Conservation (phyloP, 2,113 vertebrate genomes). For the Paracanthobrama guichenoti region DNA sequence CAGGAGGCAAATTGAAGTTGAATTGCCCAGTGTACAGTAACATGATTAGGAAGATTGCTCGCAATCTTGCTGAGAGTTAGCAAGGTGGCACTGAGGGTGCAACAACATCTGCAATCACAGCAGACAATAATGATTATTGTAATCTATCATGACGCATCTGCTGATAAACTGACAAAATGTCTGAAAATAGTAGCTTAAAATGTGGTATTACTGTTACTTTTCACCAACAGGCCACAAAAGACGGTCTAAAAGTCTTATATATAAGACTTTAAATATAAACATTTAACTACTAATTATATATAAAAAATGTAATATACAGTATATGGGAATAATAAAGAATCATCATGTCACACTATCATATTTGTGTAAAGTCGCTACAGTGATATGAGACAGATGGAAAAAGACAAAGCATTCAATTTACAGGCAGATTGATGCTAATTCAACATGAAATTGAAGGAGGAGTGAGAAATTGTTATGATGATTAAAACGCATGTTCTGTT, state of each 20-base stretch:
- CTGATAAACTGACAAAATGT: slow-evolving; percentile 25
- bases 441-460: slow-evolving; percentile 10
- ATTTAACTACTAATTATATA: no score
- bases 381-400: background rate
- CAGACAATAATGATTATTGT: slow-evolving; percentile 30
- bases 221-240: background rate
- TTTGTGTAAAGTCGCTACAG: background rate
- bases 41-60: slow-evolving; percentile 62
- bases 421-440: slow-evolving; percentile 23
- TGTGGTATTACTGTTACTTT: no score
- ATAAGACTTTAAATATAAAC: no score
- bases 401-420: slow-evolving; percentile 2
- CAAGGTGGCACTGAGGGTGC: slow-evolving; percentile 35
- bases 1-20: slow-evolving; percentile 57
- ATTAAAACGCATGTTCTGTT: background rate
- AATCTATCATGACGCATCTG: slow-evolving; percentile 19
- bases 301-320: no score
- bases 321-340: no score
- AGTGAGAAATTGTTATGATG: background rate
- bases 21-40: slow-evolving; percentile 60
- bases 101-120: slow-evolving; percentile 55
- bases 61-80: slow-evolving; percentile 52
- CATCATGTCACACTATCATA: background rate
- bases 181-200: background rate
- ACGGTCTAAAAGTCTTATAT: background rate